Conservation (phyloP, 2,888 invertebrate species). For the Ormyrus nitidulus region DNA sequence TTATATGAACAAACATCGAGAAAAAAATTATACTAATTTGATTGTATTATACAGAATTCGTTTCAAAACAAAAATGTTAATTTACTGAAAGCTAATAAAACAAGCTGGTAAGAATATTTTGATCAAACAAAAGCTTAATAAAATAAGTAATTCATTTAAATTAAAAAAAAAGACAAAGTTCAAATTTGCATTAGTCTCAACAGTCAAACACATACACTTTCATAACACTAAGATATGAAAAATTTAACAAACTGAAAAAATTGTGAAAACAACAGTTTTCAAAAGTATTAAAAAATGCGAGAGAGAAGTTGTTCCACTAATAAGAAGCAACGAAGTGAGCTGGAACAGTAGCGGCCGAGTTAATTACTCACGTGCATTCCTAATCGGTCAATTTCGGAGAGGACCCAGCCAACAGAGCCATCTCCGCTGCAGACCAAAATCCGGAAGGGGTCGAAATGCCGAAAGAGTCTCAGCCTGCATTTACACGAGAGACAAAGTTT, state of each 20-base stretch:
- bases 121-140: no score
- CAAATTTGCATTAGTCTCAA: no score
- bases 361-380: conserved; percentile 91
- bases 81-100: no score
- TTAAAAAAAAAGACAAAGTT: no score
- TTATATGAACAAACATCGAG: no score
- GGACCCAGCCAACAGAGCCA: conserved; percentile 98
- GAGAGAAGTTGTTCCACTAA: conserved; percentile 6
- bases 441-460: conserved; percentile 96
- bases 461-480: conserved; percentile 87
- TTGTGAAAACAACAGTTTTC: no score
- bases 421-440: conserved; percentile 98
- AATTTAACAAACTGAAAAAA: no score
- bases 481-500: conserved; percentile 40
- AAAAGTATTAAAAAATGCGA: not conserved
- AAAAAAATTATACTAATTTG: no score
- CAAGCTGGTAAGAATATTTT: no score
- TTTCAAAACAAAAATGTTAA: no score
- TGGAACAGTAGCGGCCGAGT: conserved; percentile 4
- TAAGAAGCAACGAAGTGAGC: conserved; percentile 11
- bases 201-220: not conserved
- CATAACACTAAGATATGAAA: not conserved
- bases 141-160: no score
- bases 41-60: no score
- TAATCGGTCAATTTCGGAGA: conserved; percentile 95